A percentile compares a stretch with the other conserved stretches of the same genome.
Conservation (phyloP, 1,140 invertebrate genomes). For the Cotesia glomerata region DNA sequence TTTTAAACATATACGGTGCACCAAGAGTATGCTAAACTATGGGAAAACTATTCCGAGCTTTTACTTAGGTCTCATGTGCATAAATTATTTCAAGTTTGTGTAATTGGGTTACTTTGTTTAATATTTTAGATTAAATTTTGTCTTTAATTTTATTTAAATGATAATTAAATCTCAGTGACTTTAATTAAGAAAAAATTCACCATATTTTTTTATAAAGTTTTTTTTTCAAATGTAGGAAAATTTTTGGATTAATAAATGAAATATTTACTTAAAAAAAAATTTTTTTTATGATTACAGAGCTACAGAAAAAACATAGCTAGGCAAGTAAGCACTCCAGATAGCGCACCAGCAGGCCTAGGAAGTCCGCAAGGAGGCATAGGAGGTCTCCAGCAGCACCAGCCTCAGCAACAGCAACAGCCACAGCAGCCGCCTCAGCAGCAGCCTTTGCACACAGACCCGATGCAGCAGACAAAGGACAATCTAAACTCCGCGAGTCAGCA, state of each 20-base stretch:
- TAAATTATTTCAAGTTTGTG: slow-evolving; percentile 49
- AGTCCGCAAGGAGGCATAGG: slow-evolving; percentile 60
- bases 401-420: slow-evolving; percentile 53
- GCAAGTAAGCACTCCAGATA: slow-evolving; percentile 61
- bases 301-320: slow-evolving; percentile 59
- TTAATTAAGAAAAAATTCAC: too few species aligned
- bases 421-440: slow-evolving; percentile 47
- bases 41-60: slow-evolving; percentile 46
- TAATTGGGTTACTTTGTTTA: slow-evolving; percentile 43
- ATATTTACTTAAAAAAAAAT: too few species aligned
- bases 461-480: slow-evolving; percentile 62
- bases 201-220: too few species aligned
- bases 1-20: not conserved
- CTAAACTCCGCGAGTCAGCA: slow-evolving; percentile 58
- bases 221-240: too few species aligned
- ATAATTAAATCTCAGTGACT: too few species aligned
- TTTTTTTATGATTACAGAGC: slow-evolving; percentile 48
- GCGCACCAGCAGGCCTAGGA: slow-evolving; percentile 57
- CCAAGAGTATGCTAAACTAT: slow-evolving; percentile 39
- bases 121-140: not conserved
- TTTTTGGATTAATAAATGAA: too few species aligned
- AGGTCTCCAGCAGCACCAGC: slow-evolving; percentile 53
- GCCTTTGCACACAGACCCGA: slow-evolving; percentile 55
- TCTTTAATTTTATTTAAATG: too few species aligned
- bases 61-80: slow-evolving; percentile 42